Evolutionary conservation across 1,140 invertebrate genomes (phyloP), one percentile per base, ranked within the genome.

Genomic region (Phocides pigmalion): DNA sequence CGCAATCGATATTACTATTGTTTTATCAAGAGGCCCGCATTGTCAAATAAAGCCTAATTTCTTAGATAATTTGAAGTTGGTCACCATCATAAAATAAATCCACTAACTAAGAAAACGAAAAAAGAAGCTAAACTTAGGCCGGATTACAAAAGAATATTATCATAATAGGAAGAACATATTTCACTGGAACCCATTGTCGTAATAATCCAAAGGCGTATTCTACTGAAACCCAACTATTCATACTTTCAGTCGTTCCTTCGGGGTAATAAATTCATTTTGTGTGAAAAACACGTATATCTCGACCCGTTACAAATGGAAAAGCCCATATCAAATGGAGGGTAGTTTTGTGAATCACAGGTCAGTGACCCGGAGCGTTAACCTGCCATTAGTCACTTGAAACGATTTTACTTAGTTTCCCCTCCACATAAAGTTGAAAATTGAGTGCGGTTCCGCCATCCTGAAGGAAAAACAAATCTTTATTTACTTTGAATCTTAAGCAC

Each of bases 271-370:
- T 61, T 28, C 42, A 65, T 53, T 62, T 67, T 37, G 68, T 64
- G 64, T 63, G 58, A 73, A 69, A 68, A 68, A 32, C 71, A 65
- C 66, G 63, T 69, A 73, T 70, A 70, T 65, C 71, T 28, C 62
- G 22, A 56, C 44, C 42, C 58, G 53, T 71, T 72, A 79, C 68
- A 77, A 75, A 72, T 75, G 66, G 71, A 67, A 67, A 70, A 62
- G 70, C 74, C 79, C 74, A 70, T 70, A 72, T 62, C 64, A 68
- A 79, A 81, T 70, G 14, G 70, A 59, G 72, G 77, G 75, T 70
- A 74, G 74, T 71, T 78, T 76, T 70, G 68, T 79, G 74, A 81
- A 77, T 82, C 75, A 81, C 72, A 69, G 72, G 70, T 70, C 71
- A 68, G 64, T 68, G 76, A 76, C 77, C 76, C 62, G 62, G 58